Evolutionary conservation across 1,140 invertebrate species (phyloP).

Genomic region (Centruroides vittatus): DNA sequence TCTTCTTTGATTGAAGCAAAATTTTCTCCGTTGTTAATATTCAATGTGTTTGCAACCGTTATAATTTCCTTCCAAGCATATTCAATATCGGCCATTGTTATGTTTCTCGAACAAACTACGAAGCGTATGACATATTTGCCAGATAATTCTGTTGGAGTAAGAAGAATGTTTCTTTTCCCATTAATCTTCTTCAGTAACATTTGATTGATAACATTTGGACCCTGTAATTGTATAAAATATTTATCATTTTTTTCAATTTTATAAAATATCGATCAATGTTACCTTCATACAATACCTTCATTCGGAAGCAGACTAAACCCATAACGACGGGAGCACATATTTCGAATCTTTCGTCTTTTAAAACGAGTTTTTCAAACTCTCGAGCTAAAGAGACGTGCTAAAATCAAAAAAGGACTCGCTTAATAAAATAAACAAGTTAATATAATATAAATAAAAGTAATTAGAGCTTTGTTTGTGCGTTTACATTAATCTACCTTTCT

Average conservation of each 20-base stretch:
- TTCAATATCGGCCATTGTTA: constrained; percentile 54
- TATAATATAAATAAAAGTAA: no score
- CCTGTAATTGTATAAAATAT: constrained; percentile 33
- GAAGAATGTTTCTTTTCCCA: constrained; percentile 61
- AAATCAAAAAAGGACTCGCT: constrained; percentile 4
- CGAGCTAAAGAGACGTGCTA: constrained; percentile 55
- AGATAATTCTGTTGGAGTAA: constrained; percentile 56
- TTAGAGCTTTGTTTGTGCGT: no score
- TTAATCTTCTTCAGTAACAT: constrained; percentile 58
- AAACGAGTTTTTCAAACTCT: constrained; percentile 54
- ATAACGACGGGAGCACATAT: constrained; percentile 51
- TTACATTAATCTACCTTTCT: constrained; percentile 36
- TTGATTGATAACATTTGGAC: constrained; percentile 53
- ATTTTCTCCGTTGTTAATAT: no score
- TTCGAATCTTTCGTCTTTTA: constrained; percentile 59
- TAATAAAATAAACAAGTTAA: no score
- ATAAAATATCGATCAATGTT: background rate
- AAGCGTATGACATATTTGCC: constrained; percentile 60
- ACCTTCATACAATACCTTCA: constrained; percentile 44
- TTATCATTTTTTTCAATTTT: background rate
- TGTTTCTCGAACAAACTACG: constrained; percentile 57
- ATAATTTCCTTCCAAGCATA: constrained; percentile 69
- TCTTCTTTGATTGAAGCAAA: no score
- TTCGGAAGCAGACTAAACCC: constrained; percentile 75
- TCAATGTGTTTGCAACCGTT: constrained; percentile 21